phyloP scores from a whole-genome alignment of 1,140 invertebrate species.

The Cydia pomonella region DNA sequence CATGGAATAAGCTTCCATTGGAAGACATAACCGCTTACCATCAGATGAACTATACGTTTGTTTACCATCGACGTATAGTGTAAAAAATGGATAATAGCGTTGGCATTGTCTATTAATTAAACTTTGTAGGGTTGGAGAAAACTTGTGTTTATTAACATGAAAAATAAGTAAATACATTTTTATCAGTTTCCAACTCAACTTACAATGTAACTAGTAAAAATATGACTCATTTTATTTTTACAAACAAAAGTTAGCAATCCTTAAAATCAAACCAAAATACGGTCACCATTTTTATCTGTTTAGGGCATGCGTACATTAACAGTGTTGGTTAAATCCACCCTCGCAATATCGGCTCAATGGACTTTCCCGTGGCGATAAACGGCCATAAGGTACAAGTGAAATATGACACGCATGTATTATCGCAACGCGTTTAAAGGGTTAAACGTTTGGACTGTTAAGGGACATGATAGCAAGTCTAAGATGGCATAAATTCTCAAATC shows the following conservation, averaged over 20 bases:
- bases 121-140: no score
- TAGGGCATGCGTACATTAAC: slow-evolving; percentile 10
- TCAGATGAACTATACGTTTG: no score
- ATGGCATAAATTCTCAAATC: not conserved
- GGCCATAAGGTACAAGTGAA: not conserved
- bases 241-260: not conserved
- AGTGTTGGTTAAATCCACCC: slow-evolving; percentile 9
- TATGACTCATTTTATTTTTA: not conserved
- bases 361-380: not conserved
- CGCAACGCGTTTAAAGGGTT: not conserved
- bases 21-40: no score
- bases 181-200: no score
- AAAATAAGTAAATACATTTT: no score
- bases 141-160: no score
- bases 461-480: not conserved
- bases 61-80: no score
- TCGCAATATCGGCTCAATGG: slow-evolving; percentile 5
- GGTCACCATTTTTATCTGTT: slow-evolving; percentile 8
- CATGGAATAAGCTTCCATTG: no score
- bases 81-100: no score
- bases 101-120: no score
- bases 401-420: not conserved
- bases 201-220: no score
- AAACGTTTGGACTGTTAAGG: not conserved
- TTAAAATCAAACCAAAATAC: not conserved